Conservation (phyloP, 2,888 invertebrate genomes). For the Hecatera dysodea region DNA sequence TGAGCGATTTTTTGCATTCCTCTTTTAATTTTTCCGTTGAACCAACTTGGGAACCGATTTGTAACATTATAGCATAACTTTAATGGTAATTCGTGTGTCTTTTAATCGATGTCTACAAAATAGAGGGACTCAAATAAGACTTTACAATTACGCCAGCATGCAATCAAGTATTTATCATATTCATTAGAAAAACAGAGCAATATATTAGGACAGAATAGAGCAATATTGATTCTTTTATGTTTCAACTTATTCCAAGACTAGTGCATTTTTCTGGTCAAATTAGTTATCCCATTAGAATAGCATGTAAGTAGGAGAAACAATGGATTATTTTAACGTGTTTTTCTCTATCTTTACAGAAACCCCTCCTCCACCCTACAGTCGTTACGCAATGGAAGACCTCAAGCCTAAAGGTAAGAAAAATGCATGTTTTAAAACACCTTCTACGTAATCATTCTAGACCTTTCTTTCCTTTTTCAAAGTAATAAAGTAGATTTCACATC, state of each 20-base stretch:
- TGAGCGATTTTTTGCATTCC: constrained; percentile 68
- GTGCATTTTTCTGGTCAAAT: not conserved
- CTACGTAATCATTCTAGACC: not conserved
- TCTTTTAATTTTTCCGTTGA: constrained; percentile 60
- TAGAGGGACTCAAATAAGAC: constrained; percentile 11
- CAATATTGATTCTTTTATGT: not conserved
- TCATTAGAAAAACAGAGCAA: constrained; percentile 1
- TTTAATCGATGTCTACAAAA: constrained; percentile 30
- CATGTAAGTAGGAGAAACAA: not conserved
- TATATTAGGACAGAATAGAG: not conserved
- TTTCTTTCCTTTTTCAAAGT: too few relatives aligned
- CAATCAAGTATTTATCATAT: not conserved
- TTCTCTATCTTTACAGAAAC: constrained; percentile 92
- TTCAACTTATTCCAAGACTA: not conserved
- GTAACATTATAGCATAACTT: constrained; percentile 43
- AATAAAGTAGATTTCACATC: not conserved
- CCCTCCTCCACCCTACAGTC: constrained; percentile 96
- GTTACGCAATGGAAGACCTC: constrained; percentile 93
- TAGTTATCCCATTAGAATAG: not conserved
- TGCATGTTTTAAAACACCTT: not conserved
- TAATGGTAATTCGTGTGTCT: constrained; percentile 19
- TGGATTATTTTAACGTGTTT: constrained; percentile 19
- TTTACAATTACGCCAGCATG: constrained; percentile 7
- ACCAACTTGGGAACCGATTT: constrained; percentile 43
- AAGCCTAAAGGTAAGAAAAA: constrained; percentile 91